A percentile compares a stretch with the other conserved stretches of the same genome.
phyloP scores from a whole-genome alignment of 2,797 vertebrate genomes.

The Brachymystax lenok region DNA sequence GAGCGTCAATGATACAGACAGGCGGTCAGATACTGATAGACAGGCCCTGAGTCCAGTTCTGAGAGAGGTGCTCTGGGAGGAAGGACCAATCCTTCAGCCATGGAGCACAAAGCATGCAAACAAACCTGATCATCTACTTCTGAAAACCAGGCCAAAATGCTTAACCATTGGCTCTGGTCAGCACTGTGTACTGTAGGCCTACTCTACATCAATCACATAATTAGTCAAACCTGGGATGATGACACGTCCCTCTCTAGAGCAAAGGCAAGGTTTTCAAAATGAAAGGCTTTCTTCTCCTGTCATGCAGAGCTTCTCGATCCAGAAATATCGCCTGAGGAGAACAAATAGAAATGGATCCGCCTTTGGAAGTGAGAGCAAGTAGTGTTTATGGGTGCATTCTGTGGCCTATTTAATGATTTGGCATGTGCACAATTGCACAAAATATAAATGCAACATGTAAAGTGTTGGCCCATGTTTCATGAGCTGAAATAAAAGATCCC shows the following conservation, averaged over 20 bases:
- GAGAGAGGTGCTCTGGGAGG: not conserved
- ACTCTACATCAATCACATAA: conserved; percentile 43
- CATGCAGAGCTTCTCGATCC: conserved; percentile 24
- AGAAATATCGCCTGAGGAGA: conserved; percentile 36
- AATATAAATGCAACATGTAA: too few species aligned
- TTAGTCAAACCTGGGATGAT: conserved; percentile 37
- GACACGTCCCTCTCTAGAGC: conserved; percentile 12
- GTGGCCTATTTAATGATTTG: conserved; percentile 46
- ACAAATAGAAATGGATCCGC: conserved; percentile 42
- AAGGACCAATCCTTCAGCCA: conserved; percentile 28
- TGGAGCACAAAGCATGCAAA: conserved; percentile 17
- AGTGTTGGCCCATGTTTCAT: too few species aligned
- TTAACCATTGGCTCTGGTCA: conserved; percentile 33
- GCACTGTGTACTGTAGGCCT: conserved; percentile 7
- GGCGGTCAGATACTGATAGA: too few species aligned
- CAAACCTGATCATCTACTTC: conserved; percentile 7
- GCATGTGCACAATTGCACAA: conserved; percentile 18
- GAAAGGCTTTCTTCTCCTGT: conserved; percentile 36
- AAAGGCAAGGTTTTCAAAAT: conserved; percentile 29
- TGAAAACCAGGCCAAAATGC: conserved; percentile 36
- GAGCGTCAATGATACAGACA: too few species aligned
- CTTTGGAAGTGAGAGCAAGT: conserved; percentile 38
- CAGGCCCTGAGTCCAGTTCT: not conserved
- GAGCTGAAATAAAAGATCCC: too few species aligned
- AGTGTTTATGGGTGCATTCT: conserved; percentile 39